These are phyloP conservation scores for Cotesia chilonis DNA, from an alignment of 1,140 invertebrate genomes.

Conservation along the genomic window DNA sequence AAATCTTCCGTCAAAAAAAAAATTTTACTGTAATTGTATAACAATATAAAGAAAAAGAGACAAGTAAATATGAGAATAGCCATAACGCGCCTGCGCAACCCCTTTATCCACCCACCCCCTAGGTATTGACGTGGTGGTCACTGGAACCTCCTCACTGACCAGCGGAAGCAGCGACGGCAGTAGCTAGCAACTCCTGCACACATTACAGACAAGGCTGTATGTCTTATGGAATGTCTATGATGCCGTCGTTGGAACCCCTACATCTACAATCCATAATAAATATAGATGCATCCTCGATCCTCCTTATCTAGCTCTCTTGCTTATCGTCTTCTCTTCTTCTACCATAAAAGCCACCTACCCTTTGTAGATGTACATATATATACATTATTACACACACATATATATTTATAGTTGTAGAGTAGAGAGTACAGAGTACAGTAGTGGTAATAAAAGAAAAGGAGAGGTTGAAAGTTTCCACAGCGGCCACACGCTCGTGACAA, in stretches of 20 bases:
- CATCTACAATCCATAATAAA: no score
- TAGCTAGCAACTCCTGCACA: constrained; percentile 15
- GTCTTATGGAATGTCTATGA: constrained; percentile 63
- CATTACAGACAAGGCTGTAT: constrained; percentile 48
- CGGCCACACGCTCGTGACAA: constrained; percentile 56
- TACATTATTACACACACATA: no score
- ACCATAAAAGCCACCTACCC: background rate
- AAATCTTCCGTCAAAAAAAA: no score
- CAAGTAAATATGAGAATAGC: constrained; percentile 50
- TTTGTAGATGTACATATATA: background rate
- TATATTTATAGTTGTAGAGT: background rate
- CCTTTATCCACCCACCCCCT: constrained; percentile 51
- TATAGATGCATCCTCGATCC: no score
- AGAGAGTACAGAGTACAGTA: no score
- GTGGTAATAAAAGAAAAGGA: constrained; percentile 3
- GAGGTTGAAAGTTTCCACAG: constrained; percentile 22
- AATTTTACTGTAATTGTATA: background rate
- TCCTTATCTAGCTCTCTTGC: no score
- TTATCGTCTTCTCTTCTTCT: background rate
- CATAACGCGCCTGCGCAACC: constrained; percentile 57
- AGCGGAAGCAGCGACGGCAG: constrained; percentile 41
- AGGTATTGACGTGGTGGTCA: constrained; percentile 64
- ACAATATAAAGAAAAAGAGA: constrained; percentile 2
- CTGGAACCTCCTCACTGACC: constrained; percentile 54
- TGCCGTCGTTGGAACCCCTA: constrained; percentile 50